Conservation (phyloP, 2,888 invertebrate genomes). For the Luperina testacea region DNA sequence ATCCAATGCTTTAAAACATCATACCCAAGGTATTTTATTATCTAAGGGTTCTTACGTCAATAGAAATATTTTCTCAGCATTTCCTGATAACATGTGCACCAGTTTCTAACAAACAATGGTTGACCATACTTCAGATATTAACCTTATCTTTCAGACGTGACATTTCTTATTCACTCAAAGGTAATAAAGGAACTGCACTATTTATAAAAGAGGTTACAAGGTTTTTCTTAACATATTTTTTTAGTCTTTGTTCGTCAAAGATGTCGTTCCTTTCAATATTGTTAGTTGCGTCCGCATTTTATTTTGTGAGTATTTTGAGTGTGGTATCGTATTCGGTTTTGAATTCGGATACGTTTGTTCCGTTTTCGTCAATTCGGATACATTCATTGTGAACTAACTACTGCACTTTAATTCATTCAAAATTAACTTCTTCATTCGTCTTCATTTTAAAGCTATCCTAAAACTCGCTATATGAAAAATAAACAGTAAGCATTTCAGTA, state of each 20-base stretch:
- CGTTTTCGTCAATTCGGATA: slow-evolving; percentile 6
- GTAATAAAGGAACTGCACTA: slow-evolving; percentile 57
- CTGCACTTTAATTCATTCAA: neutral
- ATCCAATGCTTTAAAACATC: too few species aligned
- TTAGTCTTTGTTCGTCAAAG: slow-evolving; percentile 51
- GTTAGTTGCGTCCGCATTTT: slow-evolving; percentile 66
- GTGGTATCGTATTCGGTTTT: slow-evolving; percentile 55
- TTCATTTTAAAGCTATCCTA: neutral
- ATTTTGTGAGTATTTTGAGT: slow-evolving; percentile 71
- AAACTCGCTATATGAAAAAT: neutral
- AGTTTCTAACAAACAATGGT: slow-evolving; percentile 36
- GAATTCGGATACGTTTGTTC: slow-evolving; percentile 1
- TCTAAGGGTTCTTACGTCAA: neutral
- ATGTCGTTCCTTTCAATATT: slow-evolving; percentile 71
- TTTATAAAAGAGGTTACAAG: slow-evolving; percentile 67
- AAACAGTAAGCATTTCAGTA: neutral
- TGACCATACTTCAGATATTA: slow-evolving; percentile 35
- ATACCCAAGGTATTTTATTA: neutral
- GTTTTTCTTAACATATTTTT: slow-evolving; percentile 45
- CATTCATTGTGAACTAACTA: neutral
- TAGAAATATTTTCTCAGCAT: neutral
- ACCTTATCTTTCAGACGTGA: slow-evolving; percentile 77
- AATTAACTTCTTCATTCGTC: too few species aligned
- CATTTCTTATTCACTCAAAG: slow-evolving; percentile 66
- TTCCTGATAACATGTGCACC: slow-evolving; percentile 21